Percentiles rank a stretch among this genome's conserved stretches.
These are phyloP conservation scores for Cataglyphis cursor DNA, from an alignment of 2,888 invertebrate species.

Conservation along the genomic window DNA sequence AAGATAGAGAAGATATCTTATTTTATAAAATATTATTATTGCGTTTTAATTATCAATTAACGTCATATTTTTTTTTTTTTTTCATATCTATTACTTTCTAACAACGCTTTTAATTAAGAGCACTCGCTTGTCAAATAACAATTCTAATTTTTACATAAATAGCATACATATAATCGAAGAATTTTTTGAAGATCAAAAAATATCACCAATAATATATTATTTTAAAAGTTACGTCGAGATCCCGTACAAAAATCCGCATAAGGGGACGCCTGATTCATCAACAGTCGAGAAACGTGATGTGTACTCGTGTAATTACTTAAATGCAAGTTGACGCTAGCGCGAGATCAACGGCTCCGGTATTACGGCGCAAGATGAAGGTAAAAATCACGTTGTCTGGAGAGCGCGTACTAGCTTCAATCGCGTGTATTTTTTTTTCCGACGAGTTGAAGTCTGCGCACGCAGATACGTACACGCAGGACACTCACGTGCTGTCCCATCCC, in stretches of 20 bases:
- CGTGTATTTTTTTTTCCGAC: constrained; percentile 24
- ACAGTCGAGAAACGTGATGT: constrained; percentile 14
- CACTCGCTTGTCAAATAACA: neutral
- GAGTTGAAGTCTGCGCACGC: constrained; percentile 35
- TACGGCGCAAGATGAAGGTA: constrained; percentile 17
- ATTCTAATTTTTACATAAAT: neutral
- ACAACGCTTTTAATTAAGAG: neutral
- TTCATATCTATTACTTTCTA: neutral
- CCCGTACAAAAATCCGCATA: neutral
- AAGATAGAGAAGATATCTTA: neutral
- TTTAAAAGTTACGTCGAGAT: neutral
- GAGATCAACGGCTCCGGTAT: constrained; percentile 36
- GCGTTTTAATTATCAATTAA: neutral
- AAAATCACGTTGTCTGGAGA: constrained; percentile 51
- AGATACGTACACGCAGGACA: constrained; percentile 6
- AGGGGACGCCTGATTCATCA: constrained; percentile 26
- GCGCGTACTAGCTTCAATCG: constrained; percentile 53
- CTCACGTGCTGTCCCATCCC: constrained; percentile 68
- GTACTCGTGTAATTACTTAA: constrained; percentile 48
- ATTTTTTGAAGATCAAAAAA: constrained; percentile 5
- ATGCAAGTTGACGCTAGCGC: constrained; percentile 28
- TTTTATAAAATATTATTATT: neutral
- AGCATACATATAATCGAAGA: neutral
- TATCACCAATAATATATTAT: neutral
- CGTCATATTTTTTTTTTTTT: neutral